Percentiles rank a stretch among this genome's conserved stretches.
phyloP scores from a whole-genome alignment of 2,888 invertebrate genomes.

The Argyresthia albistria region DNA sequence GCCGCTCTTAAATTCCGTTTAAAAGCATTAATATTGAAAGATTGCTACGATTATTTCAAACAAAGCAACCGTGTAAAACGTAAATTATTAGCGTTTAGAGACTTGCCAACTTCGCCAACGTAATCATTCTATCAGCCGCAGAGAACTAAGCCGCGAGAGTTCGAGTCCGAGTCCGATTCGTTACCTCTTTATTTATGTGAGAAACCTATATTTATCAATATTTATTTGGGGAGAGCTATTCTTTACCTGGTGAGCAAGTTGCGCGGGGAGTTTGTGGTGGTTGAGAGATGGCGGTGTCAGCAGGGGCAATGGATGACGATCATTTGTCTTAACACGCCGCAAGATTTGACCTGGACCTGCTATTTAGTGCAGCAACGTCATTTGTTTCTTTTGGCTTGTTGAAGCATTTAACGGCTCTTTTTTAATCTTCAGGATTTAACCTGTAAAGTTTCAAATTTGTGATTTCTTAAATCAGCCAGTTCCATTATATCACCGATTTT shows the following conservation, averaged over 20 bases:
- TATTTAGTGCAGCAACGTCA: no score
- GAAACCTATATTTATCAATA: slow-evolving; percentile 3
- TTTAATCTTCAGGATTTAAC: no score
- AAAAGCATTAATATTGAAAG: slow-evolving; percentile 5
- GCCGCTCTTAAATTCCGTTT: slow-evolving; percentile 3
- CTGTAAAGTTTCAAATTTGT: no score
- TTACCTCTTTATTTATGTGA: neutral
- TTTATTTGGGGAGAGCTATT: slow-evolving; percentile 1
- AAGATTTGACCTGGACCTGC: no score
- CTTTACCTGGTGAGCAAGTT: neutral
- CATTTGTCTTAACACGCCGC: no score
- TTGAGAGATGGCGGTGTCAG: no score
- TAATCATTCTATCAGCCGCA: neutral
- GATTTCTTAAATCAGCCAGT: no score
- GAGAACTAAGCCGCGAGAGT: neutral
- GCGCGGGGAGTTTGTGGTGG: no score
- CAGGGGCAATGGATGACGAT: no score
- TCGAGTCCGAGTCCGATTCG: neutral
- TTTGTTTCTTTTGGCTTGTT: no score
- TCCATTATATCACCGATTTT: no score
- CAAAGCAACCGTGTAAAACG: slow-evolving; percentile 1
- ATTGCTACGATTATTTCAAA: slow-evolving; percentile 5
- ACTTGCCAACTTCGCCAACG: neutral
- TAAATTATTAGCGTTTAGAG: neutral
- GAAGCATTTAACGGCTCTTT: no score